Base-by-base conservation (phyloP, 1,140 invertebrate species). In the Penaeus indicus region DNA sequence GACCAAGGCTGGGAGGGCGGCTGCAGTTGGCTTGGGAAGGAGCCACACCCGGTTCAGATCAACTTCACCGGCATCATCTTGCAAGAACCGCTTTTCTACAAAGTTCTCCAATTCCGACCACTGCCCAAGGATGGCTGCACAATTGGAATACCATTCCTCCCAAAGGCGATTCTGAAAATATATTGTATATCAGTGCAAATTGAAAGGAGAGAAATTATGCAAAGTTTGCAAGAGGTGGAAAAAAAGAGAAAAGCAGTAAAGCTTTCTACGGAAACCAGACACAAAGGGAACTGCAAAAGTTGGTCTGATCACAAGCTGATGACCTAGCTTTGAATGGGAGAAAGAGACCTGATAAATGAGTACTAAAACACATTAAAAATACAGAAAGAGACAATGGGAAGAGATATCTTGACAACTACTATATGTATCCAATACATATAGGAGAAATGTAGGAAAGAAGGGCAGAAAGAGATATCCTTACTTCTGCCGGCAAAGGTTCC, bases 41-140 rank as follows among this genome's bases (percentile, higher is more conserved):
- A 75, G 47, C 90, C 90, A 91, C 22, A 90, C 89, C 21, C 60
- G 47, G 22, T 90, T 63, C 81, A 91, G 72, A 7, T 89, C 75
- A 27, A 84, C 54, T 19, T 88, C 62, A 3, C 72, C 82, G 16
- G 18, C 62, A 0, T 86, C 85, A 54, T 91, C 88, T 21, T 42
- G 32, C 13, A 91, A 69, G 27, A 91, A 81, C 11, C 88, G 79
- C 3, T 61, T 63, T 72, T 91, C 85, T n/a, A 91, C 47, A 88
- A 91, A 91, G 18, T 80, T 79, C 62, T 91, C 90, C 10, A 91
- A 32, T 38, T 89, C 85, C 7, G 67, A 67, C 90, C 90, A 91
- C 72, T 89, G 87, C 27, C 90, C 90, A 61, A 91, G 85, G n/a
- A 75, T 87, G n/a, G 47, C 85, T 62, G 90, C 90, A 86, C 88